These are phyloP conservation scores for Caenorhabditis remanei DNA, from an alignment of 1,140 invertebrate genomes.

Conservation along the genomic window DNA sequence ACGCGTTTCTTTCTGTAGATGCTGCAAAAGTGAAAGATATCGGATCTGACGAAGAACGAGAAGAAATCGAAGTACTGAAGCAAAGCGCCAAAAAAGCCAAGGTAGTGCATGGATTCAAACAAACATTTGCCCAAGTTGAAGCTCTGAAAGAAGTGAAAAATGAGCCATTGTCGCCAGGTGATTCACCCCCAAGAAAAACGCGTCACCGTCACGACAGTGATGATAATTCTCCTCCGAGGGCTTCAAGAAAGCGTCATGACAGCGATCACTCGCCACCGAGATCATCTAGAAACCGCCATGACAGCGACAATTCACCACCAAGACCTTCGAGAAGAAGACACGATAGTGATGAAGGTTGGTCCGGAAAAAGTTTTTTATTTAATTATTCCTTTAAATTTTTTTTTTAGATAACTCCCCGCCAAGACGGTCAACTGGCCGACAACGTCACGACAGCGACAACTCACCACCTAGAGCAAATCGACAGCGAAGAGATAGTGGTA, in stretches of 20 bases:
- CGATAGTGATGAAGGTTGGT: slow-evolving; percentile 13
- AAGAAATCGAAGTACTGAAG: slow-evolving; percentile 32
- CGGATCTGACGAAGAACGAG: slow-evolving; percentile 37
- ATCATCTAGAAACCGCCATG: not conserved
- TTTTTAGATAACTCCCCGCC: slow-evolving; percentile 38
- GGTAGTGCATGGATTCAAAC: slow-evolving; percentile 32
- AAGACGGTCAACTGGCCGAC: not conserved
- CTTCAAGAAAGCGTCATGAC: not conserved
- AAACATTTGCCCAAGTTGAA: slow-evolving; percentile 11
- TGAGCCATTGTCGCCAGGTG: not conserved
- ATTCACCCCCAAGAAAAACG: not conserved
- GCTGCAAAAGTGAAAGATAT: slow-evolving; percentile 20
- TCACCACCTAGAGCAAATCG: not conserved
- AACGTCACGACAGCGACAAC: slow-evolving; percentile 24
- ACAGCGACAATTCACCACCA: slow-evolving; percentile 32
- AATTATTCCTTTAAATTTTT: not conserved
- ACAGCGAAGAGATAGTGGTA: not conserved
- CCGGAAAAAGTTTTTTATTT: not conserved
- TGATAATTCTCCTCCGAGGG: not conserved
- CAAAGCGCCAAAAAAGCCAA: slow-evolving; percentile 29
- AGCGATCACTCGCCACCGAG: slow-evolving; percentile 14
- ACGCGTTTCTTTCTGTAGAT: slow-evolving; percentile 28
- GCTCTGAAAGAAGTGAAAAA: slow-evolving; percentile 2
- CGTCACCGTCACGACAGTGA: not conserved
- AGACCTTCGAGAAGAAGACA: not conserved